phyloP scores from a whole-genome alignment of 2,797 vertebrate species.

The Chaetophractus vellerosus region DNA sequence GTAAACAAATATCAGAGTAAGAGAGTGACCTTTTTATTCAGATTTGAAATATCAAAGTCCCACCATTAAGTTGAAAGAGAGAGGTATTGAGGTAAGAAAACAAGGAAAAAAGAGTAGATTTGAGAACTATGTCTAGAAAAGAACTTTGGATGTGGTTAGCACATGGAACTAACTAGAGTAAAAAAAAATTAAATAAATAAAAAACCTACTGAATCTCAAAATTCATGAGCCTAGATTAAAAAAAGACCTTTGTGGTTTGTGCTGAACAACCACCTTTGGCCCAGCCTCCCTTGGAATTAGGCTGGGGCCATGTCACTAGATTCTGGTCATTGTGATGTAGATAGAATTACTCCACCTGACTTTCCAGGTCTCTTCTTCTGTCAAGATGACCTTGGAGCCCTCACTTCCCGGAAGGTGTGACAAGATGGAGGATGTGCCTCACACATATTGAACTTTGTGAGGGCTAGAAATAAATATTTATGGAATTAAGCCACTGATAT shows the following conservation, averaged over 20 bases:
- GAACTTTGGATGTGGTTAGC: neutral
- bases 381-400: neutral
- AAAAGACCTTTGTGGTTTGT: neutral
- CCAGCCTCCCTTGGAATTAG: neutral
- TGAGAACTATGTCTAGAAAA: neutral
- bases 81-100: neutral
- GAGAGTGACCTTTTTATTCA: neutral
- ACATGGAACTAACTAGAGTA: neutral
- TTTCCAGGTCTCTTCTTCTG: neutral
- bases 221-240: neutral
- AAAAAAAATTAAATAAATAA: neutral
- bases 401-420: neutral
- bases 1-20: neutral
- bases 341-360: neutral
- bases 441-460: neutral
- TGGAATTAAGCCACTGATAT: slow-evolving; percentile 9
- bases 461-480: neutral
- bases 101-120: neutral
- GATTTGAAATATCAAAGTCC: neutral
- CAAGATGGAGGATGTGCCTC: neutral
- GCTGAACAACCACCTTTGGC: neutral
- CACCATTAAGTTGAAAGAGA: neutral
- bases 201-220: neutral
- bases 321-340: neutral
- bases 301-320: neutral